Evolutionary conservation across 2,113 vertebrate genomes (phyloP).

Genomic region (Nyctereutes procyonoides): DNA sequence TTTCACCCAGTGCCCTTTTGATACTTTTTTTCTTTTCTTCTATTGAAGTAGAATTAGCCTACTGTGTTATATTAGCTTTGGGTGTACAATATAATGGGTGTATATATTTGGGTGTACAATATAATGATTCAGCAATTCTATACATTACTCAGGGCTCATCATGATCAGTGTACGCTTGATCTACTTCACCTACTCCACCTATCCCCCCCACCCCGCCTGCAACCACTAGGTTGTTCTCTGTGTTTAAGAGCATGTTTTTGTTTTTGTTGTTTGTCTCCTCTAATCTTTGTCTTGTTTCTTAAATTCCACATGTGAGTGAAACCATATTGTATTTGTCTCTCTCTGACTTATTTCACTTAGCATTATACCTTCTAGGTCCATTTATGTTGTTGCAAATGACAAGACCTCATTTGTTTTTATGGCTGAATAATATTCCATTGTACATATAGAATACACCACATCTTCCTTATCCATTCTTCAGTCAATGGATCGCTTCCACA

Average conservation of each 20-base stretch:
- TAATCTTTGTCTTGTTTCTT: background rate
- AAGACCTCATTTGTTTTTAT: background rate
- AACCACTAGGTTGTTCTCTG: background rate
- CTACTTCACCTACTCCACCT: background rate
- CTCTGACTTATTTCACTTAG: background rate
- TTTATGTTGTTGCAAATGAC: background rate
- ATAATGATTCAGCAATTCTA: background rate
- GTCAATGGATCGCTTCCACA: background rate
- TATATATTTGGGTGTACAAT: background rate
- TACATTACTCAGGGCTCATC: background rate
- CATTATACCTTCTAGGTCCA: background rate
- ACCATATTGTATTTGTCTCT: background rate
- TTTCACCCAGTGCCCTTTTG: background rate
- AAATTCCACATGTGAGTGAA: background rate
- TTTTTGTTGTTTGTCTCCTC: background rate
- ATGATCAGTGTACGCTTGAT: background rate
- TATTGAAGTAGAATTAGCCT: background rate
- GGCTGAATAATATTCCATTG: background rate
- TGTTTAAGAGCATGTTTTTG: background rate
- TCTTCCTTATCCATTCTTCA: background rate
- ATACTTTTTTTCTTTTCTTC: background rate
- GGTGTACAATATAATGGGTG: background rate
- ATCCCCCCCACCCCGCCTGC: background rate
- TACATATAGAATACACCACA: background rate
- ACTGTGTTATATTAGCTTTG: background rate